These are phyloP conservation scores for Gavialis gangeticus DNA, from an alignment of 2,113 vertebrate genomes.

Conservation along the genomic window DNA sequence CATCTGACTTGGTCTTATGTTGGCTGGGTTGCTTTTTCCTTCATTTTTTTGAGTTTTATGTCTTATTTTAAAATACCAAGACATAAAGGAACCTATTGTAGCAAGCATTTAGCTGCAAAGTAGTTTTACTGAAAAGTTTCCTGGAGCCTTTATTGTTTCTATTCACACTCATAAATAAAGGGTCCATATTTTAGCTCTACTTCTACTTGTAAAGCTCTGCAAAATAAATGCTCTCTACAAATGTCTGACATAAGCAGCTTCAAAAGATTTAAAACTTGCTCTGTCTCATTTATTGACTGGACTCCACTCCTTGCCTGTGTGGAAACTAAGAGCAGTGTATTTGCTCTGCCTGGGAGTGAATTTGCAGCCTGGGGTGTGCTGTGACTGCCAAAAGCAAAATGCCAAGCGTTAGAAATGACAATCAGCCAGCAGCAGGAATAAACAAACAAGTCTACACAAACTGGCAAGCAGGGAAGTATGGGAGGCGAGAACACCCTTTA, in stretches of 20 bases:
- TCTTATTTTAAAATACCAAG: not conserved
- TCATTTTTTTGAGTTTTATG: not conserved
- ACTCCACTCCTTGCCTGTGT: not conserved
- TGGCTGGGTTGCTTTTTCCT: not conserved
- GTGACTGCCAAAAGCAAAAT: not conserved
- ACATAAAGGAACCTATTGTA: not conserved
- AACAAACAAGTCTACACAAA: not conserved
- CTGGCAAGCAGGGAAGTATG: not conserved
- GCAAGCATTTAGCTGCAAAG: not conserved
- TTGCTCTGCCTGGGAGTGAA: not conserved
- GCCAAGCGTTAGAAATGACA: not conserved
- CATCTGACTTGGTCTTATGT: not conserved
- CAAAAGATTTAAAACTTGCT: not conserved
- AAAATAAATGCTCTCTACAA: not conserved
- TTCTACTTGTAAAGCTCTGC: not conserved
- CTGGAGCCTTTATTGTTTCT: not conserved
- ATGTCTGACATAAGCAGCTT: too few relatives aligned
- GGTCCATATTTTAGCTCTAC: not conserved
- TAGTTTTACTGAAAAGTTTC: not conserved
- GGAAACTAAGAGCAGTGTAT: not conserved
- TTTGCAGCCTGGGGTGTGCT: not conserved
- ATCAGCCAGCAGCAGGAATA: not conserved
- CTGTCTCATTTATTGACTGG: not conserved
- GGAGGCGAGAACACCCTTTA: not conserved
- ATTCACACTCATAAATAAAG: not conserved